Evolutionary conservation across 2,797 vertebrate genomes (phyloP), one percentile per base, ranked within the genome.

Genomic region (Myotis pilosus): DNA sequence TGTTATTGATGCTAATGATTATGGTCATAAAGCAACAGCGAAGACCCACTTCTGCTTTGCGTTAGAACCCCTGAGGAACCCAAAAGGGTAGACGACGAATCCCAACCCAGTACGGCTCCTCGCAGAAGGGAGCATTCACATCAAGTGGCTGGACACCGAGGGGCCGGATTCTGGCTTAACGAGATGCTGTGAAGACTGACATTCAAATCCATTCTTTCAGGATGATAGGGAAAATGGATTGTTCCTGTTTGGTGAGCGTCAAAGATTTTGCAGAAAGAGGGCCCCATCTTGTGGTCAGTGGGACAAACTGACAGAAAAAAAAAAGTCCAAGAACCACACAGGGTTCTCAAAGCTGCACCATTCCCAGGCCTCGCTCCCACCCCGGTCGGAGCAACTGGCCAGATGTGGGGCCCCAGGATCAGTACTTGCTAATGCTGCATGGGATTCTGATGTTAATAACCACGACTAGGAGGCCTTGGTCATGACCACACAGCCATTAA

Each of bases 211-310:
- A 36, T 87, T 84, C 44, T 89, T 87, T 62, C 20, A 76, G 68
- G 38, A 49, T 68, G 22, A 53, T 36, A 64, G 71, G 71, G 79
- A 93, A 90, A 95, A 81, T 47, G 62, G 19, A 83, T 91, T 64
- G 57, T 80, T 23, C 76, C 11, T 13, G 0, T 41, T 41, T 30
- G 49, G 16, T 3, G 38, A 87, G 13, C n/a, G 51, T 23, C 25
- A 20, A 23, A 28, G 82, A 81, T 97, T 96, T 96, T 87, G 68
- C 66, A 82, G 94, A 86, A 71, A 79, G 79, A 95, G 49, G 13
- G 92, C 92, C 25, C 97, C 97, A 97, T 92, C 97, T 94, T 71
- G 97, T 97, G 97, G 97, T 81, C 79, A 78, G 5, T 38, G 0
- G 7, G 13, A 8, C 83, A 87, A 96, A 96, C 49, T 80, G 92